phyloP scores from a whole-genome alignment of 2,113 vertebrate genomes.

The Lanius collurio region DNA sequence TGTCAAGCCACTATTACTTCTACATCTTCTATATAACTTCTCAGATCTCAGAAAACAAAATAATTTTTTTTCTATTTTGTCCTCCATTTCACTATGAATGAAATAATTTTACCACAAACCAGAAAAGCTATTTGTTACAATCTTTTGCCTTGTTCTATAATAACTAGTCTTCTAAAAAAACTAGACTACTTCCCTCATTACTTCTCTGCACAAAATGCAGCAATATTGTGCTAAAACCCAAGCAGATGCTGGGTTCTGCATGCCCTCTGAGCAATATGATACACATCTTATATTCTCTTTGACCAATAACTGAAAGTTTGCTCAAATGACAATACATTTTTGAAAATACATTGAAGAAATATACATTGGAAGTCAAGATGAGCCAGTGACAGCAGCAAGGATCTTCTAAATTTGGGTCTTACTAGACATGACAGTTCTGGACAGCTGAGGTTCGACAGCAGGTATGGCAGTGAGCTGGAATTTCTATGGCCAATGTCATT shows the following conservation, averaged over 20 bases:
- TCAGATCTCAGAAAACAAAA: not conserved
- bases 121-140: not conserved
- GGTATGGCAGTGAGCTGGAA: not conserved
- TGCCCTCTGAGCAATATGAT: not conserved
- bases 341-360: not conserved
- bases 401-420: not conserved
- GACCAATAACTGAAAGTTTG: not conserved
- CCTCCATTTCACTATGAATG: not conserved
- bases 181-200: not conserved
- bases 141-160: not conserved
- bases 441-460: not conserved
- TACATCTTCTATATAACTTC: not conserved
- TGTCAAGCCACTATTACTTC: not conserved
- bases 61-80: not conserved
- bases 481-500: fast-evolving
- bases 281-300: not conserved
- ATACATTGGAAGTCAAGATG: not conserved
- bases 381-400: not conserved
- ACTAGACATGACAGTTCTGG: not conserved
- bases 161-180: not conserved
- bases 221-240: not conserved
- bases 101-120: not conserved
- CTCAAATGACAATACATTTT: not conserved
- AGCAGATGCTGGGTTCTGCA: not conserved
- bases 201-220: not conserved